Conservation (phyloP, 2,113 vertebrate species). For the Aegypius monachus region DNA sequence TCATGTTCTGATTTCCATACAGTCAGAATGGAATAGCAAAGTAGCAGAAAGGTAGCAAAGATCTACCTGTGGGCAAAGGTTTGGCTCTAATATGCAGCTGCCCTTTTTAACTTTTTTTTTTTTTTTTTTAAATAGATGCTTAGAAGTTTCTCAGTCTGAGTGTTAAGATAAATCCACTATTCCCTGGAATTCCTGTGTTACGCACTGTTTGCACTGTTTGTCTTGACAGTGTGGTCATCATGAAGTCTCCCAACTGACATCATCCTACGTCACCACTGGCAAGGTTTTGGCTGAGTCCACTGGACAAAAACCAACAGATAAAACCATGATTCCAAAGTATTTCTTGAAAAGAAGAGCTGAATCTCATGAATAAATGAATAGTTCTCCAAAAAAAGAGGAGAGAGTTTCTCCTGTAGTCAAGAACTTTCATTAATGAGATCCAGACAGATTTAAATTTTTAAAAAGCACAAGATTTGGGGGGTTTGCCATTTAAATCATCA, state of each 20-base stretch:
- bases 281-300: background rate
- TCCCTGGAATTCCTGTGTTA: background rate
- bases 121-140: background rate
- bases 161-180: background rate
- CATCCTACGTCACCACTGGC: background rate
- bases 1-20: background rate
- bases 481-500: conserved; percentile 27
- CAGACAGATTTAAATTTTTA: conserved; percentile 25
- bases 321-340: background rate
- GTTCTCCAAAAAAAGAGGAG: background rate
- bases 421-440: conserved; percentile 17
- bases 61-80: background rate
- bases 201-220: background rate
- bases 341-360: background rate
- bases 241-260: background rate
- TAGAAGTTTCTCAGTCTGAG: background rate
- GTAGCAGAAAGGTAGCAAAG: background rate
- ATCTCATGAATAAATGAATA: background rate
- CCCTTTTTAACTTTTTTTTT: background rate
- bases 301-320: background rate
- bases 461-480: background rate
- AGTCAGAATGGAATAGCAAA: background rate
- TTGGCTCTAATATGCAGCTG: background rate
- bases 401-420: background rate
- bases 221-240: background rate